Evolutionary conservation across 2,888 invertebrate species (phyloP).

Genomic region (Caenorhabditis uteleia): DNA sequence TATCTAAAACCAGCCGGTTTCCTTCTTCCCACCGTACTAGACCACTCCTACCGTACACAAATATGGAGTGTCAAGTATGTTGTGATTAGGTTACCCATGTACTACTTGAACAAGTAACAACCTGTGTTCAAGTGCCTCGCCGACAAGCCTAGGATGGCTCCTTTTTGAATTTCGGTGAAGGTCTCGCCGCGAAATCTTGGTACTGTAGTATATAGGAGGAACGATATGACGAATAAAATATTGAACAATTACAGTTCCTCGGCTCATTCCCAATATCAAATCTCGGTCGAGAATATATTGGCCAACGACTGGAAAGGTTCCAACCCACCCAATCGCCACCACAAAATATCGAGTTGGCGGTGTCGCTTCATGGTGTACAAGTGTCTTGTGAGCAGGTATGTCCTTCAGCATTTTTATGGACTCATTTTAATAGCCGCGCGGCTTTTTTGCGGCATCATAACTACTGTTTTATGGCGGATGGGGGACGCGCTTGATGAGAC

Average conservation of each 20-base stretch:
- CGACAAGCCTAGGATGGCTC: not conserved
- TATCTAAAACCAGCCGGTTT: too few relatives aligned
- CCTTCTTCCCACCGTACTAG: too few relatives aligned
- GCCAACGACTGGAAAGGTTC: conserved; percentile 36
- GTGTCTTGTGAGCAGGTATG: conserved; percentile 39
- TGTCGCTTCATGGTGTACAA: conserved; percentile 46
- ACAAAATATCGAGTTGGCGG: conserved; percentile 36
- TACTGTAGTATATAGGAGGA: not conserved
- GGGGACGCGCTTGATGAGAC: too few relatives aligned
- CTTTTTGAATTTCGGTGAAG: too few relatives aligned
- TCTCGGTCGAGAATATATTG: conserved; percentile 26
- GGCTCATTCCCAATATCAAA: conserved; percentile 50
- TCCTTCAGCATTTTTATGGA: not conserved
- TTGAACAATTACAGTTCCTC: conserved; percentile 28
- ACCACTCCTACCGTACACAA: too few relatives aligned
- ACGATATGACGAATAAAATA: not conserved
- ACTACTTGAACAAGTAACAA: conserved; percentile 22
- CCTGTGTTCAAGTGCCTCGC: conserved; percentile 14
- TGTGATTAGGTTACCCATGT: conserved; percentile 22
- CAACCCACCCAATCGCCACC: conserved; percentile 6
- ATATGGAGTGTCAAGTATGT: conserved; percentile 30
- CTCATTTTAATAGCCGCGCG: too few relatives aligned
- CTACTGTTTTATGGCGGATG: too few relatives aligned
- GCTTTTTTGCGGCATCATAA: too few relatives aligned
- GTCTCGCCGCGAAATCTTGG: too few relatives aligned